These are phyloP conservation scores for Heliconius cydno DNA, from an alignment of 2,888 invertebrate genomes.

Conservation along the genomic window DNA sequence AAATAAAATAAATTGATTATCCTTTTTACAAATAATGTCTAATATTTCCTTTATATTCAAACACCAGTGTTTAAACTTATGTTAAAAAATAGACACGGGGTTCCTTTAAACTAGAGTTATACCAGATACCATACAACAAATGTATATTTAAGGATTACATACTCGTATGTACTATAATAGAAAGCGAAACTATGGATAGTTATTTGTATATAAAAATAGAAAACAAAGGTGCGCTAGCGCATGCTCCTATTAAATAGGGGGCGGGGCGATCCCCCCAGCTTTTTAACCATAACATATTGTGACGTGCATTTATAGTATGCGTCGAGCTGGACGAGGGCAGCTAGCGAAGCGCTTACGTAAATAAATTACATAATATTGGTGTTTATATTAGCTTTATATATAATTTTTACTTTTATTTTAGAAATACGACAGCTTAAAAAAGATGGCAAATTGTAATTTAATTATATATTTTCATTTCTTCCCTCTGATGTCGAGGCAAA, in stretches of 20 bases:
- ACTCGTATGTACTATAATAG: neutral
- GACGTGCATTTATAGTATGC: slow-evolving; percentile 9
- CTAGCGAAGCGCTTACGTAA: neutral
- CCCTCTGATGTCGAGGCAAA: too few species aligned
- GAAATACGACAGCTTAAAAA: too few species aligned
- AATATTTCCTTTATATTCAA: neutral
- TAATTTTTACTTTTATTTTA: too few species aligned
- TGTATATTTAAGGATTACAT: too few species aligned
- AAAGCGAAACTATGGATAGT: neutral
- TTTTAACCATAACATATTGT: slow-evolving; percentile 14
- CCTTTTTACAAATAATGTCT: neutral
- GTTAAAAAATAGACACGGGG: neutral
- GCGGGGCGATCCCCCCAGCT: slow-evolving; percentile 20
- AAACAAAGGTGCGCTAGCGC: slow-evolving; percentile 23
- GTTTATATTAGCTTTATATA: too few species aligned
- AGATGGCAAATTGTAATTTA: too few species aligned
- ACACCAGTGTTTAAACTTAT: neutral
- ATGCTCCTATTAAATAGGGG: slow-evolving; percentile 15
- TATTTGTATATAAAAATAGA: neutral
- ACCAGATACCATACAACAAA: neutral
- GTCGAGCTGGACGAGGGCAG: neutral
- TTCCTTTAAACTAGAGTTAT: neutral
- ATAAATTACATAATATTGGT: neutral
- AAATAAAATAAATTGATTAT: neutral
- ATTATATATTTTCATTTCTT: too few species aligned